phyloP scores from a whole-genome alignment of 2,888 invertebrate species.

The Fissipunctia ypsillon region DNA sequence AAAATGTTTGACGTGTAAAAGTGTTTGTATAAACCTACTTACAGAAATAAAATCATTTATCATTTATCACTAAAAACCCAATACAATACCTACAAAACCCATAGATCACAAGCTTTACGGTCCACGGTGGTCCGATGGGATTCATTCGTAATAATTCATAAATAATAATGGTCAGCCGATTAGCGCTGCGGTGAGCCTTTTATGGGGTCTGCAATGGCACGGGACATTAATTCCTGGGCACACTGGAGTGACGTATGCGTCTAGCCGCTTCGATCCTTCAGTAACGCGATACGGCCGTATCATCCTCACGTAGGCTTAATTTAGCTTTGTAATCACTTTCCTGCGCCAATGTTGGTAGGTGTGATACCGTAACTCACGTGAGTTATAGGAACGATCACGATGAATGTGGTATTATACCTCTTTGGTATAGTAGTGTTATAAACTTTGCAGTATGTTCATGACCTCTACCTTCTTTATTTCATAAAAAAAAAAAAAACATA shows the following conservation, averaged over 20 bases:
- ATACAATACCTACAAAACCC: conserved; percentile 5
- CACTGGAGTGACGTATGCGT: conserved; percentile 81
- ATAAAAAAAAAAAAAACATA: not conserved
- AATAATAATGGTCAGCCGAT: conserved; percentile 77
- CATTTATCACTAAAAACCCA: not conserved
- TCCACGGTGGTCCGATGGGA: conserved; percentile 48
- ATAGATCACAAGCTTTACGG: conserved; percentile 36
- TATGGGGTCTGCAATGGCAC: conserved; percentile 68
- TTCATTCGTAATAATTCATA: conserved; percentile 72
- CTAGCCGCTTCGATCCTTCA: conserved; percentile 85
- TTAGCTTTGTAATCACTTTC: conserved; percentile 33
- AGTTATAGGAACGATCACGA: not conserved
- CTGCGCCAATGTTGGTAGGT: not conserved
- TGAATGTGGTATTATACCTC: not conserved
- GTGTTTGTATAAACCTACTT: too few relatives aligned
- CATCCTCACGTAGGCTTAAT: conserved; percentile 49
- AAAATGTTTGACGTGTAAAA: too few relatives aligned
- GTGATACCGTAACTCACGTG: not conserved
- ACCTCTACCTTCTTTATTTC: not conserved
- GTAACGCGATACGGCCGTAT: conserved; percentile 45
- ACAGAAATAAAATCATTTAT: too few relatives aligned
- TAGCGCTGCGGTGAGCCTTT: conserved; percentile 75
- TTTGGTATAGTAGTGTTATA: not conserved
- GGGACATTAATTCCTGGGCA: conserved; percentile 78
- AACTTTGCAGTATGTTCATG: not conserved